Percentiles rank a stretch among this genome's conserved stretches.
Evolutionary conservation across 2,113 vertebrate species (phyloP).

Genomic region (Sander lucioperca): DNA sequence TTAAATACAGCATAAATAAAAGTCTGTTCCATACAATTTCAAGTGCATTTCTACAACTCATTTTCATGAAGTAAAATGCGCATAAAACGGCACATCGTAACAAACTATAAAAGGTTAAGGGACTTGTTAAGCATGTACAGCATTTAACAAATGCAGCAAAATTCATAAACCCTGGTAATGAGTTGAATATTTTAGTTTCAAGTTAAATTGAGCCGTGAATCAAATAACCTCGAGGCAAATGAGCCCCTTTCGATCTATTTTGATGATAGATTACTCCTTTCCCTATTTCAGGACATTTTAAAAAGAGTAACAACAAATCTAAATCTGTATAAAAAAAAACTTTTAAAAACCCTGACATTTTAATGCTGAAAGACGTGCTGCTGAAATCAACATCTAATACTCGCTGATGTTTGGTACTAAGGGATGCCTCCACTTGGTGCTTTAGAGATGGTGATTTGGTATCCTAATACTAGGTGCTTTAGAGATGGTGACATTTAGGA

Average conservation of each 20-base stretch:
- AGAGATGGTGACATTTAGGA: slow-evolving; percentile 16
- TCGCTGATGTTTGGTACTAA: too few species aligned
- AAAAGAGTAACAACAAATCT: not conserved
- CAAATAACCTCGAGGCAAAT: not conserved
- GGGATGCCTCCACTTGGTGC: not conserved
- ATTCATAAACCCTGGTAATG: not conserved
- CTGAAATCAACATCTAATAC: slow-evolving; percentile 9
- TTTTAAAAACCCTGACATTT: not conserved
- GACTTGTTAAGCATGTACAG: not conserved
- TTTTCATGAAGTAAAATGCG: not conserved
- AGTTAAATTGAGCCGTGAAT: not conserved
- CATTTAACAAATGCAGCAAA: not conserved
- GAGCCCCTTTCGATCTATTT: not conserved
- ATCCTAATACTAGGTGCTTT: too few species aligned
- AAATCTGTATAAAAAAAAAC: not conserved
- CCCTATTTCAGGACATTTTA: not conserved
- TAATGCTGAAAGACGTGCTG: not conserved
- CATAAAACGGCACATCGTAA: not conserved
- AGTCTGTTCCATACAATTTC: not conserved
- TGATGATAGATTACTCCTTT: not conserved
- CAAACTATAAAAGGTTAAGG: not conserved
- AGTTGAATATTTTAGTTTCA: slow-evolving; percentile 1
- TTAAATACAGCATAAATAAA: not conserved
- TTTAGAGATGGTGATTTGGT: not conserved
- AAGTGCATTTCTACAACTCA: not conserved